Evolutionary conservation across 2,113 vertebrate species (phyloP).

Genomic region (Regulus satrapa): DNA sequence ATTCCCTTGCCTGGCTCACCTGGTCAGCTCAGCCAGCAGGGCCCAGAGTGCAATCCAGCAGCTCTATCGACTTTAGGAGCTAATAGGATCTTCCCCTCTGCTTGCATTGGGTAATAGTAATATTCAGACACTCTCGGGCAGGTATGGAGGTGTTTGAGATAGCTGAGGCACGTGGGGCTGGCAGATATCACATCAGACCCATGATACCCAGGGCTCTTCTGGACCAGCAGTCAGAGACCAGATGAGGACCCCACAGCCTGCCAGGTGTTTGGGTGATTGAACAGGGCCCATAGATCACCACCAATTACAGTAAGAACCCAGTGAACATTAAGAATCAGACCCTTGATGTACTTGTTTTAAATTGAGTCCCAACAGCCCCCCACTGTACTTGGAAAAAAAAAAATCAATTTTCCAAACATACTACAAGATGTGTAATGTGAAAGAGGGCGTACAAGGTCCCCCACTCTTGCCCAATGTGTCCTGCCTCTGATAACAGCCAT

Average conservation of each 20-base stretch:
- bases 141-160: neutral
- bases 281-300: neutral
- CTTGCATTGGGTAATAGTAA: neutral
- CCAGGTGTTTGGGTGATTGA: neutral
- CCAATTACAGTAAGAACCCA: neutral
- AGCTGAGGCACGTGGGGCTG: neutral
- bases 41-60: neutral
- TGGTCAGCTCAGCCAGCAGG: neutral
- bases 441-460: neutral
- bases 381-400: neutral
- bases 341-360: neutral
- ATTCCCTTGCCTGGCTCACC: neutral
- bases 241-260: neutral
- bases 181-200: neutral
- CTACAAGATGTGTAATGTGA: neutral
- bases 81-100: neutral
- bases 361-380: fast-evolving
- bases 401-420: neutral
- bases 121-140: neutral
- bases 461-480: neutral
- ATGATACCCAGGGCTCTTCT: neutral
- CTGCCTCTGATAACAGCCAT: neutral
- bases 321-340: neutral
- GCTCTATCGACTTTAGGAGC: neutral
- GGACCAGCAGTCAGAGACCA: neutral